phyloP scores from a whole-genome alignment of 2,113 vertebrate species.

The Gadus macrocephalus region DNA sequence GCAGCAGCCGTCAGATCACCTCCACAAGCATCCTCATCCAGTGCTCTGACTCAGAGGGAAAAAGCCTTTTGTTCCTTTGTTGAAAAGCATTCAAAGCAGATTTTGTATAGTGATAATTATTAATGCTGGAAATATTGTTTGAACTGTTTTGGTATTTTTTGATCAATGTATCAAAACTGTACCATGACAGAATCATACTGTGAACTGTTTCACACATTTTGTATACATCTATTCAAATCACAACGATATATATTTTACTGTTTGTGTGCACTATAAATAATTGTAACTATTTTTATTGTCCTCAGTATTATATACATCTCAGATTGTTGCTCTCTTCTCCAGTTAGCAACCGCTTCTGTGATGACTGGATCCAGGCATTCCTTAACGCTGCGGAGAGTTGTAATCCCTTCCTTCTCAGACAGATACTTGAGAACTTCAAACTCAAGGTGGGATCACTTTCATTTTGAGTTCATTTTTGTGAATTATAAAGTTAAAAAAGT shows the following conservation, averaged over 20 bases:
- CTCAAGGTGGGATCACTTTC: slow-evolving; percentile 79
- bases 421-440: slow-evolving; percentile 98
- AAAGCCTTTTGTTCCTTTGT: too few species aligned
- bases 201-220: too few species aligned
- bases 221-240: too few species aligned
- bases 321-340: slow-evolving; percentile 8
- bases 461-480: not conserved
- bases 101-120: too few species aligned
- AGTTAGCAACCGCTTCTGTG: slow-evolving; percentile 95
- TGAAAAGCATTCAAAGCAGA: too few species aligned
- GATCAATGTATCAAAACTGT: too few species aligned
- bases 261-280: not conserved
- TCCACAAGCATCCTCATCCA: too few species aligned
- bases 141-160: too few species aligned
- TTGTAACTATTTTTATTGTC: not conserved
- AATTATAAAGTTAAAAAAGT: not conserved
- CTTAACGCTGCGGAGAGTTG: slow-evolving; percentile 82
- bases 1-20: too few species aligned
- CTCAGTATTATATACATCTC: not conserved
- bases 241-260: not conserved
- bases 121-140: too few species aligned
- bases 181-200: too few species aligned
- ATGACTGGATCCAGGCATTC: slow-evolving; percentile 94
- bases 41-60: too few species aligned
- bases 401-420: slow-evolving; percentile 91